Percentiles rank a stretch among this genome's conserved stretches.
These are phyloP conservation scores for Drosophila helvetica DNA, from an alignment of 2,888 invertebrate species.

Conservation along the genomic window DNA sequence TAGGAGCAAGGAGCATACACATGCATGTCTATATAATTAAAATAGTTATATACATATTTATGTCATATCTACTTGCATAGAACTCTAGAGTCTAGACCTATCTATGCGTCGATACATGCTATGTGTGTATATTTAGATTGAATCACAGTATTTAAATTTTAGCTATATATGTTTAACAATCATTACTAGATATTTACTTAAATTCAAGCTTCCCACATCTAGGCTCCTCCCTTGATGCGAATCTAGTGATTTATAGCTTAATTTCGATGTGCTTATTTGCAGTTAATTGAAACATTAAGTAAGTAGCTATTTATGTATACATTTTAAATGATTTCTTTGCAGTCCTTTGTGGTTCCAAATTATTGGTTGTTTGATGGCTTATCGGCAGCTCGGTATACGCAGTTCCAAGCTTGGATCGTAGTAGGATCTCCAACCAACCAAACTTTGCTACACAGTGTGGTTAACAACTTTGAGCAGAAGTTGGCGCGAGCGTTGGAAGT, in stretches of 20 bases:
- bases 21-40: constrained; percentile 39
- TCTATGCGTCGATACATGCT: constrained; percentile 30
- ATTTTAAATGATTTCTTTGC: constrained; percentile 75
- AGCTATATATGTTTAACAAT: constrained; percentile 73
- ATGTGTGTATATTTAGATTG: constrained; percentile 64
- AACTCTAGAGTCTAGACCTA: constrained; percentile 16
- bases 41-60: constrained; percentile 34
- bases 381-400: constrained; percentile 35
- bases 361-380: constrained; percentile 61
- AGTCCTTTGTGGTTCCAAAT: constrained; percentile 73
- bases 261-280: constrained; percentile 77
- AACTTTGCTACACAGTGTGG: constrained; percentile 47
- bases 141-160: constrained; percentile 79
- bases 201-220: constrained; percentile 50
- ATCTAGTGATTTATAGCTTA: constrained; percentile 59
- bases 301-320: constrained; percentile 57
- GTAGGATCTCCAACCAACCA: constrained; percentile 40
- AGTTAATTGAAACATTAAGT: constrained; percentile 69
- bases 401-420: constrained; percentile 38
- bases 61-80: constrained; percentile 38
- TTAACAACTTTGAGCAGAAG: constrained; percentile 44
- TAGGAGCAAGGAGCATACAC: constrained; percentile 18
- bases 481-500: constrained; percentile 42
- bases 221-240: constrained; percentile 27
- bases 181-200: constrained; percentile 71